Conservation (phyloP, 2,113 vertebrate genomes). For the Rhombomys opimus region DNA sequence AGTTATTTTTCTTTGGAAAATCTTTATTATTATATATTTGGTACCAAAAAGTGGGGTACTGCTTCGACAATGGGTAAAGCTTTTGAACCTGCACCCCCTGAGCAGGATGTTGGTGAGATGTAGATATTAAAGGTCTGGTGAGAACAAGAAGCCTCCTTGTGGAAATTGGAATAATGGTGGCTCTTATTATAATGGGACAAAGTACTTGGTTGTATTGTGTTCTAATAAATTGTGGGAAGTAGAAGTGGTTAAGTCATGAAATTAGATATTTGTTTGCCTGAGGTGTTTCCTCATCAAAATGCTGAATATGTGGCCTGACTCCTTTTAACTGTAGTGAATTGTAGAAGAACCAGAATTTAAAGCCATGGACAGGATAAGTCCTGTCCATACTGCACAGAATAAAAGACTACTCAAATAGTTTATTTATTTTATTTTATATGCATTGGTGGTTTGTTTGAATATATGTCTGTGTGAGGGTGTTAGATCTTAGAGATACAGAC, state of each 20-base stretch:
- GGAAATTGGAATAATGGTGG: background rate
- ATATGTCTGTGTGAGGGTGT: too few species aligned
- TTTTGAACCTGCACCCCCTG: background rate
- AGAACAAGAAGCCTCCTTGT: background rate
- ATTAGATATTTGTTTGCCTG: background rate
- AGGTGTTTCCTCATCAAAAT: background rate
- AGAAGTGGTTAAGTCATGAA: background rate
- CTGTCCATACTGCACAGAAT: background rate
- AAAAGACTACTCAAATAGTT: background rate
- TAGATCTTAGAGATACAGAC: too few species aligned
- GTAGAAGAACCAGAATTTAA: background rate
- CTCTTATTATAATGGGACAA: background rate
- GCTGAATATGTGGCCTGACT: background rate
- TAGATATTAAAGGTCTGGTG: background rate
- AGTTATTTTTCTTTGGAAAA: background rate
- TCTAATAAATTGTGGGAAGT: background rate
- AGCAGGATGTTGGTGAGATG: background rate
- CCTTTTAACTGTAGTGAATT: background rate
- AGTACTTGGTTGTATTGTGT: background rate
- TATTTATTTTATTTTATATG: too few species aligned
- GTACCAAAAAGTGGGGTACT: background rate
- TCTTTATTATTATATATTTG: background rate
- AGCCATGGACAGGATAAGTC: background rate
- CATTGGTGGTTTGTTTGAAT: too few species aligned
- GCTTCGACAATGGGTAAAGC: background rate